Conservation (phyloP, 2,888 invertebrate species). For the Ecdyonurus torrentis region DNA sequence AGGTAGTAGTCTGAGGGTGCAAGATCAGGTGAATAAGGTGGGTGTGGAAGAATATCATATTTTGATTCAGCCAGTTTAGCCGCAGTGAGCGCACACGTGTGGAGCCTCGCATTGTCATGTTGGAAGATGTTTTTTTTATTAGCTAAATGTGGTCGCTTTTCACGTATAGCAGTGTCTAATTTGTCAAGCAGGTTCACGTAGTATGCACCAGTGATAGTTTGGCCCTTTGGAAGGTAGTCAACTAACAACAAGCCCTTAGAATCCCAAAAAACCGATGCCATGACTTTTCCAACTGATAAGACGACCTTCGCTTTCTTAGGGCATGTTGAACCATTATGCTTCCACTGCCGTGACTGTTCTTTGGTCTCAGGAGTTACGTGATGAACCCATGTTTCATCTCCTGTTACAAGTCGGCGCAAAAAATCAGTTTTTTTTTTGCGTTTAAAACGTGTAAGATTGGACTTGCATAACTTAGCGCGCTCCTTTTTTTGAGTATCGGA, state of each 20-base stretch:
- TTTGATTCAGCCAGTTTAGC: conserved; percentile 10
- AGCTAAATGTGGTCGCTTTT: conserved; percentile 17
- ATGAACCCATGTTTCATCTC: too few species aligned
- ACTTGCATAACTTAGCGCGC: too few species aligned
- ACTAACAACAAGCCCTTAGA: conserved; percentile 17
- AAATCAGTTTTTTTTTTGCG: too few species aligned
- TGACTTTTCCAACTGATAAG: too few species aligned
- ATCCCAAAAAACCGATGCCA: conserved; percentile 21
- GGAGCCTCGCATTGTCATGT: conserved; percentile 14
- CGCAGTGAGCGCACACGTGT: not conserved
- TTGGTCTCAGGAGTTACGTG: too few species aligned
- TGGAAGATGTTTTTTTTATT: conserved; percentile 17
- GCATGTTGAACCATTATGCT: not conserved
- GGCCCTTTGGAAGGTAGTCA: conserved; percentile 20
- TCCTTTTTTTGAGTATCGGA: too few species aligned
- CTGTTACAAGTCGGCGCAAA: too few species aligned
- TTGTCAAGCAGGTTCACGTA: conserved; percentile 9
- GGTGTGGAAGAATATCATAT: conserved; percentile 11
- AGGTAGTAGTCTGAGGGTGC: not conserved
- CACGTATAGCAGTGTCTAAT: conserved; percentile 15
- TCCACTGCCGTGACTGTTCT: too few species aligned
- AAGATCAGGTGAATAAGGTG: not conserved
- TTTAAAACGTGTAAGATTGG: too few species aligned
- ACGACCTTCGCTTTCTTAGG: conserved; percentile 16
- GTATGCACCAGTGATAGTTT: conserved; percentile 17